Evolutionary conservation across 2,797 vertebrate species (phyloP).

Genomic region (Craterocephalus amniculus): DNA sequence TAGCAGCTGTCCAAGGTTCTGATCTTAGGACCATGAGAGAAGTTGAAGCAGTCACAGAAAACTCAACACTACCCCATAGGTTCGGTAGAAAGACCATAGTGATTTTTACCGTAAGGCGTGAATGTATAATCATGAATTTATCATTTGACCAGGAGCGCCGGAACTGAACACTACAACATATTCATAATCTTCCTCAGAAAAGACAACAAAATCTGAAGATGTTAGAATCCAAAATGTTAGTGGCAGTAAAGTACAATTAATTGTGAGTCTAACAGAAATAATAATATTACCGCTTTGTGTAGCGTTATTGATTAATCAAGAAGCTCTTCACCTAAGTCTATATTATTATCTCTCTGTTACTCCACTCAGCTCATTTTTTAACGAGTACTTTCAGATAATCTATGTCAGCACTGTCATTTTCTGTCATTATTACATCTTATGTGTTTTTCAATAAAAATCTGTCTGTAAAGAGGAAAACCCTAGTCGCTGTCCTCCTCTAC

Average conservation of each 20-base stretch:
- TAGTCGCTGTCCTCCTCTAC: constrained; percentile 67
- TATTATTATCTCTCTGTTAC: not conserved
- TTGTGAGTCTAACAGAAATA: not conserved
- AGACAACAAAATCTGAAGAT: not conserved
- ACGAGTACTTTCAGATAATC: constrained; percentile 28
- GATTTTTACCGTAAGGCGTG: not conserved
- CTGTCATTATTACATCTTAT: no score
- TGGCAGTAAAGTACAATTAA: not conserved
- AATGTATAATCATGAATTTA: constrained; percentile 13
- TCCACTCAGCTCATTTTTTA: constrained; percentile 8
- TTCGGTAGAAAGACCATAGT: constrained; percentile 15
- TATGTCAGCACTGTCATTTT: constrained; percentile 18
- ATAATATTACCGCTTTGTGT: constrained; percentile 12
- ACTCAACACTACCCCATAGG: constrained; percentile 16
- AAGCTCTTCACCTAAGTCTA: constrained; percentile 3
- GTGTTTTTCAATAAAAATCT: no score
- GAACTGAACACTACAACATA: not conserved
- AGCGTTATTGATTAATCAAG: not conserved
- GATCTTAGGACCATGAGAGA: constrained; percentile 43
- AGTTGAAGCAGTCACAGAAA: constrained; percentile 18
- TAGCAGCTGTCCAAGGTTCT: constrained; percentile 72
- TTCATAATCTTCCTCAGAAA: not conserved
- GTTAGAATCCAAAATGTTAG: constrained; percentile 12
- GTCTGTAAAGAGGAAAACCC: constrained; percentile 59
- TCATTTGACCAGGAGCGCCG: not conserved